Conservation (phyloP, 1,140 invertebrate species). For the Dinoponera quadriceps region DNA sequence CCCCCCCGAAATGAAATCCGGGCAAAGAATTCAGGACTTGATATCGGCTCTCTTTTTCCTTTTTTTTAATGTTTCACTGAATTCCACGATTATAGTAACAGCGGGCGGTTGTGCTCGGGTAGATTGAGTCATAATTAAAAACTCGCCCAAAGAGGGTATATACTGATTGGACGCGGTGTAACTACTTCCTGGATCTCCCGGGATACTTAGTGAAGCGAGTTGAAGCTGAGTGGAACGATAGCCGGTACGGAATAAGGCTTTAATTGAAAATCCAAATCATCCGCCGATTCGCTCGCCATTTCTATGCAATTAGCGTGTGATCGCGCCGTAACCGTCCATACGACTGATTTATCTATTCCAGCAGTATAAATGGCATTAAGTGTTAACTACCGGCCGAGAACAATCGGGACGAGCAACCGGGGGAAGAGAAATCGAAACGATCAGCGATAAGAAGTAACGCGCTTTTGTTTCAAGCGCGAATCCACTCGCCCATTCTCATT, state of each 20-base stretch:
- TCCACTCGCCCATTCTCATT: too few relatives aligned
- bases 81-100: conserved; percentile 13
- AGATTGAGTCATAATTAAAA: conserved; percentile 33
- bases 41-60: not conserved
- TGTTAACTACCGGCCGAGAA: too few relatives aligned
- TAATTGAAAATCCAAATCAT: too few relatives aligned
- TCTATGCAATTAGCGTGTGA: not conserved
- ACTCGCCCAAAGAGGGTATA: not conserved
- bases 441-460: too few relatives aligned
- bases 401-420: too few relatives aligned
- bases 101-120: not conserved
- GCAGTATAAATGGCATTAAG: too few relatives aligned
- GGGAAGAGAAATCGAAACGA: too few relatives aligned
- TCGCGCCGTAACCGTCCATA: not conserved
- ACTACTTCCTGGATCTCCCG: not conserved
- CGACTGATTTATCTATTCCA: too few relatives aligned
- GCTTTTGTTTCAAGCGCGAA: too few relatives aligned
- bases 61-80: conserved; percentile 16
- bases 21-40: not conserved
- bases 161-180: not conserved
- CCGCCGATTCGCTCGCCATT: too few relatives aligned
- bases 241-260: too few relatives aligned
- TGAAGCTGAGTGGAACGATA: not conserved
- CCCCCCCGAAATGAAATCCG: not conserved
- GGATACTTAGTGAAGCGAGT: not conserved